These are phyloP conservation scores for Corythornis vintsioides DNA, from an alignment of 2,113 vertebrate species.

Conservation along the genomic window DNA sequence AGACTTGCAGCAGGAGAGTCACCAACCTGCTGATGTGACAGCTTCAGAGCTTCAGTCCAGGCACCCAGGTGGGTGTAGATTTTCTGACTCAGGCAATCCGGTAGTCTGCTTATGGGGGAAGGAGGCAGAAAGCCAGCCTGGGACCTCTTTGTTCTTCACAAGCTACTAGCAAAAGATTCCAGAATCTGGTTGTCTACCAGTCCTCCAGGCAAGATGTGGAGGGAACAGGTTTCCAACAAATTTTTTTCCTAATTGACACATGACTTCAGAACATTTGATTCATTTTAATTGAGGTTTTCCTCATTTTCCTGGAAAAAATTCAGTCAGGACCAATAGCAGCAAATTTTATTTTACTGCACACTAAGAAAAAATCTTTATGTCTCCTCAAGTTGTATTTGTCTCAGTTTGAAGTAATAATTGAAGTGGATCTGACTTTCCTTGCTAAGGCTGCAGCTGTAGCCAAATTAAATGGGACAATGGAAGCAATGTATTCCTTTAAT, in stretches of 20 bases:
- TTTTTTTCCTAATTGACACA: background rate
- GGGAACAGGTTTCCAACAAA: background rate
- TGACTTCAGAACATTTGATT: background rate
- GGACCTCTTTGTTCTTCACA: background rate
- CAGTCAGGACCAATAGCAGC: background rate
- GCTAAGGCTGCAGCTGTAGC: slow-evolving; percentile 1
- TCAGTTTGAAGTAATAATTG: slow-evolving; percentile 36
- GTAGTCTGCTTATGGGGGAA: background rate
- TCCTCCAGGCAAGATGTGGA: background rate
- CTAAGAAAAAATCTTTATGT: background rate
- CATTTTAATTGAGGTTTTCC: background rate
- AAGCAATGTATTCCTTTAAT: slow-evolving; percentile 21
- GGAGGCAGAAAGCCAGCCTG: background rate
- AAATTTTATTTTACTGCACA: background rate
- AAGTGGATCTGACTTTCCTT: background rate
- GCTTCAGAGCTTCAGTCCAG: background rate
- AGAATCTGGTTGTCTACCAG: background rate
- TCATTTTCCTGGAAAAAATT: background rate
- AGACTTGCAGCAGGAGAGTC: background rate
- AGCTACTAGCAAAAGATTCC: background rate
- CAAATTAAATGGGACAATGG: background rate
- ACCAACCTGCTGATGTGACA: background rate
- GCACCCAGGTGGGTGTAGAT: background rate
- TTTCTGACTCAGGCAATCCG: background rate
- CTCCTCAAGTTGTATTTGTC: background rate